Base-by-base conservation (phyloP, 2,888 invertebrate species). In the Dichetophora obliterata region DNA sequence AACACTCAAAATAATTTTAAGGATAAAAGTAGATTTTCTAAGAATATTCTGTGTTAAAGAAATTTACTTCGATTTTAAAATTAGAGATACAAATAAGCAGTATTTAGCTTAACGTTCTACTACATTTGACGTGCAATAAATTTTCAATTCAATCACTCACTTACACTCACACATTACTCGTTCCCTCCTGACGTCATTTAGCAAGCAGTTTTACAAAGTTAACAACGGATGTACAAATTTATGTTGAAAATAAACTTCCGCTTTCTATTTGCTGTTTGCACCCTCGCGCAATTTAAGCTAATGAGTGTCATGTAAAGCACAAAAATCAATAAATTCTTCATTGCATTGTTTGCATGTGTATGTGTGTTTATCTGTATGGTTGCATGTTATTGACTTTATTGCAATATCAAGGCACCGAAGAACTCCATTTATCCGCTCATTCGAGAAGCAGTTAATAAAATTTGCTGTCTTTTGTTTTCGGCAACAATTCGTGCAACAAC, bases 241-340 rank as follows among this genome's bases (percentile, higher is more conserved):
- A 57, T 65, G 74, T 54, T 65, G 22, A 66, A 65, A 74, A 74
- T 66, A 65, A 74, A 66, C 74, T 74, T 74, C 74, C 74, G 74
- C 66, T 52, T 74, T 54, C 54, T 50, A 50, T 66, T 74, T 66
- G 43, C 27, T 48, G 43, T 5, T 63, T 43, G 24, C 43, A 5
- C 72, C 9, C 31, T 52, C 43, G 43, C 43, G 43, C 11, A 43
- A 43, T 43, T 43, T 22, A 22, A 27, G 14, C 57, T 9, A 59
- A 19, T 24, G 57, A 59, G 9, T 59, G 24, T 6, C 11, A 59
- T 59, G 27, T 59, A 22, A 22, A 57, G 19, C 9, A 57, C n/a
- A 4, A 61, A 61, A 59, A 72, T 72, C 72, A 59, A 72, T 72
- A 72, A 72, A 72, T 72, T 61, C 11, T 24, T 22, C n/a, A 48